Evolutionary conservation across 2,797 vertebrate species (phyloP), one percentile per base, ranked within the genome.

Genomic region (Lithobates sylvaticus): DNA sequence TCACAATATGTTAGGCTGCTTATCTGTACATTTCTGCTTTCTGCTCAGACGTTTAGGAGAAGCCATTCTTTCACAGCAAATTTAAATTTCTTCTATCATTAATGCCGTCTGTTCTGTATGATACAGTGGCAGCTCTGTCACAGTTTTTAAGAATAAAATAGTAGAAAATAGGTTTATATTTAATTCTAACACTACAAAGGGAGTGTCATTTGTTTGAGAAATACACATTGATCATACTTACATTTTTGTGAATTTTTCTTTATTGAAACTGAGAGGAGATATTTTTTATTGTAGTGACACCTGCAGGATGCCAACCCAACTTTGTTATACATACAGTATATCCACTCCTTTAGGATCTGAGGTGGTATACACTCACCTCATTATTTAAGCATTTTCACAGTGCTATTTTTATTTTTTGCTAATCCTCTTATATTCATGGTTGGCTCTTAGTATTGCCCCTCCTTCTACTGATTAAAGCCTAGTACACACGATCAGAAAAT

Each of bases 151-250:
- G 42, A 21, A 34, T 34, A 68, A 81, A 54, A 29, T 71, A 44
- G 39, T 54, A 34, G 64, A 69, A 80, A 81, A 80, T 26, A 34
- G 42, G 27, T 34, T 80, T 80, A 80, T 58, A 54, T 58, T 54
- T 71, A 54, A 23, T 21, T n/a, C 69, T 54, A 71, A 36, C 29
- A 58, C 65, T 81, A 81, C 78, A 81, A 81, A 81, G 65, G 47
- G 44, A 61, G 23, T 39, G 68, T 72, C 29, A 72, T 58, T 47
- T 54, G 34, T 61, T 58, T 81, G 50, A 81, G 12, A 81, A 70
- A 69, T 50, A 44, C 42, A 27, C 39, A 47, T 13, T 79, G 58
- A 79, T 68, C 42, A 50, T 54, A 26, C 7, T 58, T 36, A 8
- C 78, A 15, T 71, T 34, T 29, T 3, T 71, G 65, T 50, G 39